A percentile compares a stretch with the other conserved stretches of the same genome.
These are phyloP conservation scores for Parambassis ranga DNA, from an alignment of 2,797 vertebrate species.

Conservation along the genomic window DNA sequence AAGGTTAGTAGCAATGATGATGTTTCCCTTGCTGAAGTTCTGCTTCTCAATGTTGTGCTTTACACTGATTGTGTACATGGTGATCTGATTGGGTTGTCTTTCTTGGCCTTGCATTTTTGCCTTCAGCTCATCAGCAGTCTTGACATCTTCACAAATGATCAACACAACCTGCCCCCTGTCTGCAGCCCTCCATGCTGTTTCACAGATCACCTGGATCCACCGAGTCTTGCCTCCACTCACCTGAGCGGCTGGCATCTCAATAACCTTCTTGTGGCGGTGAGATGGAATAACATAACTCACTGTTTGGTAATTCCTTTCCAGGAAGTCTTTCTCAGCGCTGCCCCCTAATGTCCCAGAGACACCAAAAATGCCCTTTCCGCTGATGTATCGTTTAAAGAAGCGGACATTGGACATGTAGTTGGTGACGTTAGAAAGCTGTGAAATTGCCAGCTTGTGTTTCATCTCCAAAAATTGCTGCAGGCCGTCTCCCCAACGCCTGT, in stretches of 20 bases:
- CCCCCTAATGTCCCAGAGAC: slow-evolving; percentile 59
- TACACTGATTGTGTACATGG: slow-evolving; percentile 7
- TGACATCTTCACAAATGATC: slow-evolving; percentile 17
- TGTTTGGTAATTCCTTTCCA: slow-evolving; percentile 4
- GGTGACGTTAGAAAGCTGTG: slow-evolving; percentile 51
- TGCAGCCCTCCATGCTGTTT: neutral
- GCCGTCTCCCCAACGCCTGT: slow-evolving; percentile 61
- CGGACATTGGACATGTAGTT: slow-evolving; percentile 64
- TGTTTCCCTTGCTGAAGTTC: neutral
- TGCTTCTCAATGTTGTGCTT: slow-evolving; percentile 12
- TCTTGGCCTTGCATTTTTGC: neutral
- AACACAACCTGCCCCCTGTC: slow-evolving; percentile 1
- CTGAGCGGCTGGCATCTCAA: slow-evolving; percentile 11
- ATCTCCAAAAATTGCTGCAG: slow-evolving; percentile 67
- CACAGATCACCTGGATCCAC: slow-evolving; percentile 9
- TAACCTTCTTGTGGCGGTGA: neutral
- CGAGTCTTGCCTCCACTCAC: neutral
- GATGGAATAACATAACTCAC: neutral
- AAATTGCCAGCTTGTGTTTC: slow-evolving; percentile 56
- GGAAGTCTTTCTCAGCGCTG: slow-evolving; percentile 6
- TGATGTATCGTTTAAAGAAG: slow-evolving; percentile 50
- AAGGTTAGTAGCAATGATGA: slow-evolving; percentile 19
- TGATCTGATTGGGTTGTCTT: neutral
- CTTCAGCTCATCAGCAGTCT: slow-evolving; percentile 5
- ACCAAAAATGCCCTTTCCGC: slow-evolving; percentile 48